Percentiles rank a stretch among this genome's conserved stretches.
phyloP scores from a whole-genome alignment of 2,113 vertebrate species.

The Nothobranchius kuhntae region DNA sequence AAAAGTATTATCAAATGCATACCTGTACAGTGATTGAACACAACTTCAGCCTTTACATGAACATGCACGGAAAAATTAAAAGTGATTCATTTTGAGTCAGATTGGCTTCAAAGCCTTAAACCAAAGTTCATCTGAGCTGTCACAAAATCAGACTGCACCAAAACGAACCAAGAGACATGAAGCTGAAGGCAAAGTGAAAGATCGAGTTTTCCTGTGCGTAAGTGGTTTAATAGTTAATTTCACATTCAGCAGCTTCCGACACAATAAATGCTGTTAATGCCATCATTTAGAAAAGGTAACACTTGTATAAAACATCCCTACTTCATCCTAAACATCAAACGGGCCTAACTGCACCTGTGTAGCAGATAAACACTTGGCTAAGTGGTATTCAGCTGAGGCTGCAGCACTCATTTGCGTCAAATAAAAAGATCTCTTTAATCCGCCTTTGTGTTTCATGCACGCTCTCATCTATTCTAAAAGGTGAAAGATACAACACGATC shows the following conservation, averaged over 20 bases:
- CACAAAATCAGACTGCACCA: neutral
- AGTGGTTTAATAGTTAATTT: constrained; percentile 16
- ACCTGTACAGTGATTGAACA: neutral
- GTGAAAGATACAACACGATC: neutral
- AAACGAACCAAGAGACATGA: neutral
- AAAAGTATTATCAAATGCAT: neutral
- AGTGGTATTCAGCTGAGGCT: constrained; percentile 1
- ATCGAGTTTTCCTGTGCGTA: neutral
- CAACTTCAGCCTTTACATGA: too few relatives aligned
- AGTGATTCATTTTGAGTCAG: neutral
- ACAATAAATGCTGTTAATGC: neutral
- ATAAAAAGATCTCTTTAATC: neutral
- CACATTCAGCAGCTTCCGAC: neutral
- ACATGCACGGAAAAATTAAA: neutral
- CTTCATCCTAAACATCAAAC: neutral
- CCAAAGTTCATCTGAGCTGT: neutral
- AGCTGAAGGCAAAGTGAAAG: constrained; percentile 5
- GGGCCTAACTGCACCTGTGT: neutral
- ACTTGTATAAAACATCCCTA: neutral
- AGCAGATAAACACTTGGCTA: neutral
- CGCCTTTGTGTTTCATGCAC: neutral
- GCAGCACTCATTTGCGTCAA: neutral
- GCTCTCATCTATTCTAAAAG: neutral
- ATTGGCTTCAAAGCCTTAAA: neutral
- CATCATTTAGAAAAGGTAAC: neutral